Evolutionary conservation across 2,888 invertebrate species (phyloP).

Genomic region (Cephalotes varians): DNA sequence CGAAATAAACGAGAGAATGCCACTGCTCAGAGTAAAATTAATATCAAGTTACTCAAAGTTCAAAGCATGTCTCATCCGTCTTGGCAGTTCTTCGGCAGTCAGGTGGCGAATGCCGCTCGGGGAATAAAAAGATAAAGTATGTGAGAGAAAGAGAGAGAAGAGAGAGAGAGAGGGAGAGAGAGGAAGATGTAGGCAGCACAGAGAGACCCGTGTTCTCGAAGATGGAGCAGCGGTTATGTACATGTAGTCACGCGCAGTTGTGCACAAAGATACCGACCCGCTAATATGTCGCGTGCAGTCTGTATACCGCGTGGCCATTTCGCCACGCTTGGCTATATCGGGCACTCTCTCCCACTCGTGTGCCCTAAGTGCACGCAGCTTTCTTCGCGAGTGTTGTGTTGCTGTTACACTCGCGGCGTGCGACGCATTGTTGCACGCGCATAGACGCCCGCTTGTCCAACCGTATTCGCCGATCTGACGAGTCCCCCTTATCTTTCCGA

Average conservation of each 20-base stretch:
- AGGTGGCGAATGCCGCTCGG: constrained; percentile 43
- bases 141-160: not conserved
- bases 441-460: constrained; percentile 28
- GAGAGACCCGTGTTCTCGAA: constrained; percentile 70
- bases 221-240: constrained; percentile 60
- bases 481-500: constrained; percentile 2
- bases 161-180: not conserved
- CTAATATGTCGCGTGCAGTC: constrained; percentile 69
- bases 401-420: not conserved
- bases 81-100: constrained; percentile 47
- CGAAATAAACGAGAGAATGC: constrained; percentile 38
- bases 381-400: constrained; percentile 3
- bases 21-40: constrained; percentile 44
- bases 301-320: constrained; percentile 39
- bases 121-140: constrained; percentile 37
- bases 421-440: constrained; percentile 30
- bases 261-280: constrained; percentile 66
- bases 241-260: constrained; percentile 68
- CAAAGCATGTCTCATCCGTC: constrained; percentile 53
- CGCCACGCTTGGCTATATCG: constrained; percentile 44
- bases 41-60: constrained; percentile 51
- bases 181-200: constrained; percentile 45
- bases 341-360: constrained; percentile 1
- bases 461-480: not conserved
- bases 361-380: not conserved